Percentiles rank a stretch among this genome's conserved stretches.
Conservation (phyloP, 2,113 vertebrate genomes). For the Psephotus haematonotus region DNA sequence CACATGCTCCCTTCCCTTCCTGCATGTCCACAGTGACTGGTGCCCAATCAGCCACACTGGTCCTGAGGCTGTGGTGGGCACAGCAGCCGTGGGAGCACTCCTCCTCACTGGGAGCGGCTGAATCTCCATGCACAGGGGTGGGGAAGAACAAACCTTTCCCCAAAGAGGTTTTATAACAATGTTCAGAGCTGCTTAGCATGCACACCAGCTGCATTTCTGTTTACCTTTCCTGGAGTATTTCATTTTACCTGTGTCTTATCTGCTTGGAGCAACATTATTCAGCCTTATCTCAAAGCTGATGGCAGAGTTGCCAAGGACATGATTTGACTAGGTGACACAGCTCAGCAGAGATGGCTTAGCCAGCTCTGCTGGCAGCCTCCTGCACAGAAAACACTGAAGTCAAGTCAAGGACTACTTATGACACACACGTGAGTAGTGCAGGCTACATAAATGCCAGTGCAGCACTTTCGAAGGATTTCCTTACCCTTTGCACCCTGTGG, state of each 20-base stretch:
- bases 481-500: neutral
- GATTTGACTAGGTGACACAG: neutral
- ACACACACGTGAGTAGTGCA: rapidly evolving
- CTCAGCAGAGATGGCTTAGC: neutral
- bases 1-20: neutral
- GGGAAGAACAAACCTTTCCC: neutral
- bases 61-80: neutral
- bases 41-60: neutral
- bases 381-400: neutral
- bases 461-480: neutral
- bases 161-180: neutral
- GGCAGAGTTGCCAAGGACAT: neutral
- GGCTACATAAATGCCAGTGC: neutral
- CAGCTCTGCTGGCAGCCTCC: neutral
- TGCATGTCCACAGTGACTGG: neutral
- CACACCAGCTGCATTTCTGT: neutral
- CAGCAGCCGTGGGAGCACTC: rapidly evolving
- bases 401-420: neutral
- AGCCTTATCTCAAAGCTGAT: neutral
- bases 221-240: neutral
- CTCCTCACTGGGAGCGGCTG: neutral
- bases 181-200: no score
- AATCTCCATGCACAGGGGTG: neutral
- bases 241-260: neutral
- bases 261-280: neutral